Evolutionary conservation across 64 coral and sea anemone species (phyloP).

Genomic region (Anthopleura sola): DNA sequence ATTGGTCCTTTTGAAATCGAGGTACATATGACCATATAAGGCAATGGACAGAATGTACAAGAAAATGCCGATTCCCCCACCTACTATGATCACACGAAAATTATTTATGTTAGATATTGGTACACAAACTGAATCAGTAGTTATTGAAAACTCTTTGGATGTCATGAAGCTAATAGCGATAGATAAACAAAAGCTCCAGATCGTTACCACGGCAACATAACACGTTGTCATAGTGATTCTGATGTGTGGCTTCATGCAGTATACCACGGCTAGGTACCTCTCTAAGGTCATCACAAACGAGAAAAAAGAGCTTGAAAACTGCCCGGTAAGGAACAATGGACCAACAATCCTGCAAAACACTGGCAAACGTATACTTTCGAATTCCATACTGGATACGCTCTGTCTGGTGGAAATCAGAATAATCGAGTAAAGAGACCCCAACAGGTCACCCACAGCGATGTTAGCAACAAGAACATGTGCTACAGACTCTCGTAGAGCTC

Average conservation of each 20-base stretch:
- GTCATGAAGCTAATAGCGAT: background rate
- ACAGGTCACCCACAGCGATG: background rate
- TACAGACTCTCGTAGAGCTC: background rate
- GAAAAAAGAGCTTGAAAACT: background rate
- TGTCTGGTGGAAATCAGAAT: background rate
- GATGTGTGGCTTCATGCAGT: background rate
- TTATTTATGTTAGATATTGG: too few relatives aligned
- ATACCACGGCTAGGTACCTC: background rate
- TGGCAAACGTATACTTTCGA: background rate
- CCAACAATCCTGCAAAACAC: background rate
- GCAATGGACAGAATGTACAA: background rate
- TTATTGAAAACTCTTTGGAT: too few relatives aligned
- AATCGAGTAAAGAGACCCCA: background rate
- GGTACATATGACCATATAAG: constrained; percentile 8
- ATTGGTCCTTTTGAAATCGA: background rate
- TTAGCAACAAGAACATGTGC: background rate
- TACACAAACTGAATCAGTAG: too few relatives aligned
- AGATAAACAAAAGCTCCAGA: background rate
- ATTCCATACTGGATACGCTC: background rate
- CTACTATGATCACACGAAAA: too few relatives aligned
- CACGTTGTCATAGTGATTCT: background rate
- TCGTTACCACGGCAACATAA: background rate
- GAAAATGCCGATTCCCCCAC: too few relatives aligned
- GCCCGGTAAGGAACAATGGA: background rate
- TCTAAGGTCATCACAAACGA: background rate